Conservation (phyloP, 2,113 vertebrate genomes). For the Crypturellus undulatus region DNA sequence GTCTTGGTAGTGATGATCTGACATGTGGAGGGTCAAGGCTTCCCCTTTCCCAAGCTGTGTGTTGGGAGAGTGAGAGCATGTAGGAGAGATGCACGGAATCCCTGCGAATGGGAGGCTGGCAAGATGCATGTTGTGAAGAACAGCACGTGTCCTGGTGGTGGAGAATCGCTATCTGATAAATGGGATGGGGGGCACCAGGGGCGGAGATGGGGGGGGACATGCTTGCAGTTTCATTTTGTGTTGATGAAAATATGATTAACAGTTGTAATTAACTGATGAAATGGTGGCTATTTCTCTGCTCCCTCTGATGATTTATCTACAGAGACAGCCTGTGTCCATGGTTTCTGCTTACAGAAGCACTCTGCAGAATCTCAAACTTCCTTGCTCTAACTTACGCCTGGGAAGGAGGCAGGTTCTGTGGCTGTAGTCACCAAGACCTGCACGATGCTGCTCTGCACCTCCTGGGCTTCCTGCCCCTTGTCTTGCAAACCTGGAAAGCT, state of each 20-base stretch:
- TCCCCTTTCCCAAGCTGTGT: background rate
- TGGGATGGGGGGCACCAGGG: background rate
- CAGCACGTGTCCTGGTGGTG: background rate
- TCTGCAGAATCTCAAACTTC: background rate
- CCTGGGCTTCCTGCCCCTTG: background rate
- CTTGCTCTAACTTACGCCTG: background rate
- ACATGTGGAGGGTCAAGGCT: background rate
- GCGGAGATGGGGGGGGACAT: background rate
- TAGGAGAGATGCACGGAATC: background rate
- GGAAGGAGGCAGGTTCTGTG: background rate
- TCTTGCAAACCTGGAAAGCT: background rate
- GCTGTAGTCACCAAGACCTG: background rate
- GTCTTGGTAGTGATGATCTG: background rate
- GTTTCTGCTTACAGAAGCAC: conserved; percentile 50
- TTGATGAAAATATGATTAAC: conserved; percentile 71
- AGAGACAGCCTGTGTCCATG: background rate
- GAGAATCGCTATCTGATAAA: background rate
- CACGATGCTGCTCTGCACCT: background rate
- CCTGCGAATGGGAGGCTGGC: background rate
- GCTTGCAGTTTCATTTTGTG: conserved; percentile 12
- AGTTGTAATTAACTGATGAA: conserved; percentile 63
- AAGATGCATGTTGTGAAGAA: background rate
- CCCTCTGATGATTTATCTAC: conserved; percentile 24
- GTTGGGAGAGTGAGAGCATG: background rate
- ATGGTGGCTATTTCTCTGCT: conserved; percentile 10